Conservation (phyloP, 2,888 invertebrate genomes). For the Tenthredo livida region DNA sequence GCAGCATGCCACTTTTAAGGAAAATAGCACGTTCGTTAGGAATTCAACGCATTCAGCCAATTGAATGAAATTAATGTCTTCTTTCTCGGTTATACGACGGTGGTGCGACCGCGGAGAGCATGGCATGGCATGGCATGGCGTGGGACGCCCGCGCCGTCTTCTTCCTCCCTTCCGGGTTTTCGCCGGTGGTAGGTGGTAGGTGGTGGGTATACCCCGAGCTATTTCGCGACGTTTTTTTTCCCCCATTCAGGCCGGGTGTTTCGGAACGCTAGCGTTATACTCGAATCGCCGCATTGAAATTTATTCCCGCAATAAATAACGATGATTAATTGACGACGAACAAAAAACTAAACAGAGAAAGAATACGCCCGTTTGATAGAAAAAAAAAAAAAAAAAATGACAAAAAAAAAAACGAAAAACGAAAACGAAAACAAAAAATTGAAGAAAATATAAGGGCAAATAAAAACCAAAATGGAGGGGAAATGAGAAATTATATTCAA, state of each 20-base stretch:
- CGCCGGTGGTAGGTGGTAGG: neutral
- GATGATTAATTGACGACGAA: constrained; percentile 61
- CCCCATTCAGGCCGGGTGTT: constrained; percentile 37
- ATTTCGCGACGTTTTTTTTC: constrained; percentile 20
- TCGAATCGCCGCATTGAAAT: constrained; percentile 60
- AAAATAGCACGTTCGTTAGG: constrained; percentile 59
- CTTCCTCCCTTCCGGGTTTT: neutral
- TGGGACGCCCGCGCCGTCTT: neutral
- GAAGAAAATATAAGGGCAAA: neutral
- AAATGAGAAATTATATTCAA: neutral
- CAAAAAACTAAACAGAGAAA: constrained; percentile 33
- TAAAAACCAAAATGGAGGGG: neutral
- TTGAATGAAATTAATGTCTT: constrained; percentile 62
- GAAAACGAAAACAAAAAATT: neutral
- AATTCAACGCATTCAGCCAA: constrained; percentile 55
- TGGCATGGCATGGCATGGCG: neutral
- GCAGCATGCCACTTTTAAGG: constrained; percentile 16
- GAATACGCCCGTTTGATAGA: neutral
- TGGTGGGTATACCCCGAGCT: neutral
- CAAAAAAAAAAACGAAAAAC: neutral
- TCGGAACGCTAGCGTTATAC: constrained; percentile 17
- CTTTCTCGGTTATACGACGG: neutral
- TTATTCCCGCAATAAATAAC: constrained; percentile 65
- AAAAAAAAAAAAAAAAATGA: neutral
- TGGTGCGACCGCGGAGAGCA: neutral